Percentiles rank a stretch among this genome's conserved stretches.
These are phyloP conservation scores for Philaenus spumarius DNA, from an alignment of 1,140 invertebrate species.

Conservation along the genomic window DNA sequence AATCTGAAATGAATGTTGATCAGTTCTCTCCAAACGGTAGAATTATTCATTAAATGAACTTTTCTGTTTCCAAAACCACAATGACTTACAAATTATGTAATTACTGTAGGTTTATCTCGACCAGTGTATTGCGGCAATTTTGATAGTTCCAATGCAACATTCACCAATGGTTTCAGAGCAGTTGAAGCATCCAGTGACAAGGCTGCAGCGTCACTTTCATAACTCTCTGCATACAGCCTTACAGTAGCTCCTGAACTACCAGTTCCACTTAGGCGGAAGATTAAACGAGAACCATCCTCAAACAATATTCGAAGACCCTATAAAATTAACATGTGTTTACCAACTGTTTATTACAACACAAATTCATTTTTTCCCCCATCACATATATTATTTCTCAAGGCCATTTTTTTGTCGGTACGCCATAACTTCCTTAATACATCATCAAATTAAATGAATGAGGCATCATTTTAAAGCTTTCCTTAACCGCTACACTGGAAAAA, in stretches of 20 bases:
- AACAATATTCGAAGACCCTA: constrained; percentile 92
- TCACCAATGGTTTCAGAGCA: constrained; percentile 78
- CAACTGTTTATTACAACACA: too few relatives aligned
- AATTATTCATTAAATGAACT: too few relatives aligned
- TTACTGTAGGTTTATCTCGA: constrained; percentile 87
- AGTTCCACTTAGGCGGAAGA: constrained; percentile 93
- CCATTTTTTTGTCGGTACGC: too few relatives aligned
- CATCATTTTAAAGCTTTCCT: too few relatives aligned
- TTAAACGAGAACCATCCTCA: constrained; percentile 85
- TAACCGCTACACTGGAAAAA: too few relatives aligned
- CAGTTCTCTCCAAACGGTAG: too few relatives aligned
- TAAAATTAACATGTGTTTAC: constrained; percentile 35
- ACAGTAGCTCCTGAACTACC: constrained; percentile 96
- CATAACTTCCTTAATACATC: too few relatives aligned
- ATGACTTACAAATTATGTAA: constrained; percentile 76
- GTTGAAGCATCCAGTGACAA: constrained; percentile 69
- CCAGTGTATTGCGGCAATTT: constrained; percentile 80
- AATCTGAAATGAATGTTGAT: too few relatives aligned
- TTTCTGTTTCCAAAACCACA: too few relatives aligned
- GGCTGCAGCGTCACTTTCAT: constrained; percentile 59
- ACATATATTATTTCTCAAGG: too few relatives aligned
- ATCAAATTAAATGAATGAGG: too few relatives aligned
- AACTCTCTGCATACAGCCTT: constrained; percentile 88
- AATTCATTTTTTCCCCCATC: too few relatives aligned
- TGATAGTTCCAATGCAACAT: constrained; percentile 78